These are phyloP conservation scores for Drosophila kambysellisi DNA, from an alignment of 2,888 invertebrate genomes.

Conservation along the genomic window DNA sequence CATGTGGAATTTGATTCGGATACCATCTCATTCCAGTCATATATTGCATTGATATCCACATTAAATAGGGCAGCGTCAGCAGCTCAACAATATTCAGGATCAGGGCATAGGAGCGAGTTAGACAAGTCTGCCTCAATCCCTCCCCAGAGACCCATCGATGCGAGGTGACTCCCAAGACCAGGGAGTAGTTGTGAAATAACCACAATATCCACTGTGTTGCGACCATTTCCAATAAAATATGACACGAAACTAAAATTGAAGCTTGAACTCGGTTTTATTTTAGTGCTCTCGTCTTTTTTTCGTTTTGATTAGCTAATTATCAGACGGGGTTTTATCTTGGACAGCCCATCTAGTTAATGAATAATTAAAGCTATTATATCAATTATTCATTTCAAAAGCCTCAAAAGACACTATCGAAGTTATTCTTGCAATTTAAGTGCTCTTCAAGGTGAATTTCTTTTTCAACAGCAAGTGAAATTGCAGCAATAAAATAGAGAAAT, in stretches of 20 bases:
- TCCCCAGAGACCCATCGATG: not conserved
- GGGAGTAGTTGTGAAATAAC: constrained; percentile 30
- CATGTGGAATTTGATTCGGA: not conserved
- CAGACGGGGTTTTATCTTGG: constrained; percentile 17
- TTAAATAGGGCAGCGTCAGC: constrained; percentile 16
- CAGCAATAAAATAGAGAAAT: constrained; percentile 17
- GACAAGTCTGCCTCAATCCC: constrained; percentile 12
- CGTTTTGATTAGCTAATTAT: constrained; percentile 1
- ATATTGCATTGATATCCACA: constrained; percentile 5
- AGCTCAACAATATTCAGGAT: constrained; percentile 25
- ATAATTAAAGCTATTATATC: too few species aligned
- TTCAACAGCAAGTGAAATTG: constrained; percentile 40
- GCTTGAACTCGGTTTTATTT: not conserved
- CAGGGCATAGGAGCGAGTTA: constrained; percentile 28
- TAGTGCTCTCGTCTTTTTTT: not conserved
- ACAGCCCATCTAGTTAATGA: not conserved
- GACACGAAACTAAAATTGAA: constrained; percentile 17
- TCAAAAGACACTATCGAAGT: not conserved
- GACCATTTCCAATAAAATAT: constrained; percentile 19
- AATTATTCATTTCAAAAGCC: too few species aligned
- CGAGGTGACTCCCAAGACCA: constrained; percentile 57
- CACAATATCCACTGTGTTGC: constrained; percentile 8
- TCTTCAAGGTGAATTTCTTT: not conserved
- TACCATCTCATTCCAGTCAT: not conserved
- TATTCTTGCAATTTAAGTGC: not conserved